phyloP scores from a whole-genome alignment of 2,888 invertebrate species.

The Diogma glabrata region DNA sequence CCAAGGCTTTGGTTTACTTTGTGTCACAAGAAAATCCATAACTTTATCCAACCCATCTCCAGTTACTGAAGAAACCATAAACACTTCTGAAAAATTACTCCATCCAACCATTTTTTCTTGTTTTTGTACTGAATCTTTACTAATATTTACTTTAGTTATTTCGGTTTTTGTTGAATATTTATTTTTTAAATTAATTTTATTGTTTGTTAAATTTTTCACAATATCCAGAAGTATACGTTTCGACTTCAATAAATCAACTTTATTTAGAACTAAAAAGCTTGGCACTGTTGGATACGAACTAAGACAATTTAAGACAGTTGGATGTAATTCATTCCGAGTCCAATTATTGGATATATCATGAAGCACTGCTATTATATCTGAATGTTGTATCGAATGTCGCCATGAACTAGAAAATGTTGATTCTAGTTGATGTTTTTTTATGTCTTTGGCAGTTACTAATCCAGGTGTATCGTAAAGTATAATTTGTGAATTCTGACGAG shows the following conservation, averaged over 20 bases:
- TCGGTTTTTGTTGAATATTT: constrained; percentile 21
- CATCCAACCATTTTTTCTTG: constrained; percentile 39
- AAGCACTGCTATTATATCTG: constrained; percentile 73
- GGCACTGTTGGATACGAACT: constrained; percentile 46
- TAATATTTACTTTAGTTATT: not conserved
- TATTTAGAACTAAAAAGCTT: constrained; percentile 78
- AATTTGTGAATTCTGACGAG: constrained; percentile 68
- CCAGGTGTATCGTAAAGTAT: constrained; percentile 93
- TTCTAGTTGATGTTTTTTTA: constrained; percentile 42
- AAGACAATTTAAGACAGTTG: constrained; percentile 56
- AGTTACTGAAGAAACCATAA: constrained; percentile 79
- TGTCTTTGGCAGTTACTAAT: constrained; percentile 56
- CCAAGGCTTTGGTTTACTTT: constrained; percentile 56
- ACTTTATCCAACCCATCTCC: constrained; percentile 64
- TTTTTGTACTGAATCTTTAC: not conserved
- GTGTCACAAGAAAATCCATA: constrained; percentile 53
- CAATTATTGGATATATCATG: constrained; percentile 70
- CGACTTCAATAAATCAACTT: constrained; percentile 62
- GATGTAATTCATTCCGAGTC: constrained; percentile 55
- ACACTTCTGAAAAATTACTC: constrained; percentile 76
- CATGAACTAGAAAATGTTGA: constrained; percentile 45
- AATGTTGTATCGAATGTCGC: constrained; percentile 43
- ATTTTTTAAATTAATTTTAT: constrained; percentile 36
- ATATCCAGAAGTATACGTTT: constrained; percentile 63
- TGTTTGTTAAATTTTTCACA: constrained; percentile 55